phyloP scores from a whole-genome alignment of 2,113 vertebrate species.

The Tachuris rubrigastra region DNA sequence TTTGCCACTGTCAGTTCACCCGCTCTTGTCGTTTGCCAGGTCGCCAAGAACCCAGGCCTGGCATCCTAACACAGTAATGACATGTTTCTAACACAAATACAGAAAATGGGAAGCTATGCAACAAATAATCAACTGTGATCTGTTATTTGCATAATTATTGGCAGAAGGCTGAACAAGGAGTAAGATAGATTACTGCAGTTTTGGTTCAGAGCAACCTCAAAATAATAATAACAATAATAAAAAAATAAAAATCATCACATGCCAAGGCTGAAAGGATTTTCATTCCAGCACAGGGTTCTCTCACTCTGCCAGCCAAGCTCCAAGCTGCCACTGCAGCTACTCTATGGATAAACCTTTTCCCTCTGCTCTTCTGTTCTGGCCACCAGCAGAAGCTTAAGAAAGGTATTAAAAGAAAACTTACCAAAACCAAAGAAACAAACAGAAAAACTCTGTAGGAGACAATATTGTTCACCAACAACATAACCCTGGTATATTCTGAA shows the following conservation, averaged over 20 bases:
- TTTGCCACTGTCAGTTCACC: neutral
- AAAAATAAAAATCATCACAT: neutral
- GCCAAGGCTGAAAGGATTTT: slow-evolving; percentile 60
- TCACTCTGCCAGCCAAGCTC: slow-evolving; percentile 14
- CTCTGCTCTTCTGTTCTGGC: neutral
- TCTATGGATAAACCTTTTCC: neutral
- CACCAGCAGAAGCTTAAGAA: neutral
- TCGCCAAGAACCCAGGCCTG: neutral
- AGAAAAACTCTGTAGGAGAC: neutral
- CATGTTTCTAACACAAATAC: neutral
- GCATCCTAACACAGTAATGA: neutral
- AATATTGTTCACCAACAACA: neutral
- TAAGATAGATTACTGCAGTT: slow-evolving; percentile 36
- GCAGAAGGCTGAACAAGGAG: neutral
- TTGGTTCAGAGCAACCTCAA: slow-evolving; percentile 18
- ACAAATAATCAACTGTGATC: slow-evolving; percentile 25
- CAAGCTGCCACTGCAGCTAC: neutral
- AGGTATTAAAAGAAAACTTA: neutral
- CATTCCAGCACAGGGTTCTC: slow-evolving; percentile 18
- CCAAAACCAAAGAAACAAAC: neutral
- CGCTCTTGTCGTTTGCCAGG: neutral
- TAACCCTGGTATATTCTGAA: neutral
- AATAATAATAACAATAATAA: neutral
- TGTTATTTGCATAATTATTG: slow-evolving; percentile 47
- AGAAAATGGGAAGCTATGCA: slow-evolving; percentile 17